Conservation (phyloP, 2,113 vertebrate genomes). For the Isurus oxyrinchus region DNA sequence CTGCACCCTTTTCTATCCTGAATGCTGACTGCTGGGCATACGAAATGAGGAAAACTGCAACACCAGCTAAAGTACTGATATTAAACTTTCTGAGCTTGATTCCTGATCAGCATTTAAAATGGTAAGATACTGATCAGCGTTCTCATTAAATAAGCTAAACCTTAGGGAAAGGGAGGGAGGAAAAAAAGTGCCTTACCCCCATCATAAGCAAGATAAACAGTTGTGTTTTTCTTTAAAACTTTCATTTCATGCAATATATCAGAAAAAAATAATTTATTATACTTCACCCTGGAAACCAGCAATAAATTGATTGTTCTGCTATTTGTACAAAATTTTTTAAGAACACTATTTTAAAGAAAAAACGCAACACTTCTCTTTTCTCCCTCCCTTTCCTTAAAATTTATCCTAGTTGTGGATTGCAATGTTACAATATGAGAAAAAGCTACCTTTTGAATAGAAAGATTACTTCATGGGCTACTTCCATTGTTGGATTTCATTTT, state of each 20-base stretch:
- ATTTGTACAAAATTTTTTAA: background rate
- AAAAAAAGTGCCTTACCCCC: no score
- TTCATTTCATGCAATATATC: background rate
- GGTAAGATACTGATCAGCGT: background rate
- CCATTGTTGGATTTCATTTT: background rate
- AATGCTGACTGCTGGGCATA: background rate
- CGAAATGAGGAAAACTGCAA: constrained; percentile 1
- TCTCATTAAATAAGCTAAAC: background rate
- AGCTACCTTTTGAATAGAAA: background rate
- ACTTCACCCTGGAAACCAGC: background rate
- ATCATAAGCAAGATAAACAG: no score
- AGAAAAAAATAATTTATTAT: background rate
- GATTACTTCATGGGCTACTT: background rate
- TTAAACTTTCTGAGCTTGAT: background rate
- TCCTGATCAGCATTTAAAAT: background rate
- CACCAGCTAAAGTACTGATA: background rate
- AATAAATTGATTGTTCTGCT: background rate
- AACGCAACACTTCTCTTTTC: background rate
- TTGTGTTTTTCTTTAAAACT: background rate
- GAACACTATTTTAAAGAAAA: background rate
- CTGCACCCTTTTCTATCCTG: background rate
- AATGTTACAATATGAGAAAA: background rate
- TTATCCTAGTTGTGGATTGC: background rate
- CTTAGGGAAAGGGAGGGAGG: background rate
- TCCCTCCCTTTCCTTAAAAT: background rate